Conservation (phyloP, 2,113 vertebrate species). For the Engystomops pustulosus region DNA sequence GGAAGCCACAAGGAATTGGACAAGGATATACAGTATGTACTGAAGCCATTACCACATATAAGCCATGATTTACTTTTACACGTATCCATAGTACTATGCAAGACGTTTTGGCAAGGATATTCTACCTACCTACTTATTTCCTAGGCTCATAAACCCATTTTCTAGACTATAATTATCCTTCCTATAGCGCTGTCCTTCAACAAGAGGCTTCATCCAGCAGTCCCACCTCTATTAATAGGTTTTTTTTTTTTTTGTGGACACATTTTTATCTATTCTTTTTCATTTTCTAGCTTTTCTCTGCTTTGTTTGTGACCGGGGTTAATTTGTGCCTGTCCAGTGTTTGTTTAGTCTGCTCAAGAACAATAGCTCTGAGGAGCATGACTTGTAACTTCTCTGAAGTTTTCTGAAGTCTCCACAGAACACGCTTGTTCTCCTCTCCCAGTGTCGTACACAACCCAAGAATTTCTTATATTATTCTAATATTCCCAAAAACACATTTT, state of each 20-base stretch:
- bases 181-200: background rate
- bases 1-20: background rate
- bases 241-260: no score
- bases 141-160: background rate
- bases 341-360: slow-evolving; percentile 36
- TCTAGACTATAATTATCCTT: background rate
- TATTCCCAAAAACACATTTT: slow-evolving; percentile 5
- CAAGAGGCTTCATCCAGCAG: background rate
- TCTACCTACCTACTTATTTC: no score
- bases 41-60: no score
- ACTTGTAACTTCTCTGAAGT: background rate
- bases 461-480: background rate
- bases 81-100: background rate
- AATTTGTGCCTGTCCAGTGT: slow-evolving; percentile 6
- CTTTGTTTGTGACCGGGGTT: background rate
- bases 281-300: background rate
- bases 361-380: background rate
- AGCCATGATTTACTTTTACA: no score
- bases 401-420: background rate
- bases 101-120: no score
- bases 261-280: background rate
- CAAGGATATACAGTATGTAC: no score
- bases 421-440: no score
- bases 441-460: background rate
- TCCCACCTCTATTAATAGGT: background rate